Percentiles rank a stretch among this genome's conserved stretches.
Conservation (phyloP, 2,888 invertebrate genomes). For the Epinotia bilunana region DNA sequence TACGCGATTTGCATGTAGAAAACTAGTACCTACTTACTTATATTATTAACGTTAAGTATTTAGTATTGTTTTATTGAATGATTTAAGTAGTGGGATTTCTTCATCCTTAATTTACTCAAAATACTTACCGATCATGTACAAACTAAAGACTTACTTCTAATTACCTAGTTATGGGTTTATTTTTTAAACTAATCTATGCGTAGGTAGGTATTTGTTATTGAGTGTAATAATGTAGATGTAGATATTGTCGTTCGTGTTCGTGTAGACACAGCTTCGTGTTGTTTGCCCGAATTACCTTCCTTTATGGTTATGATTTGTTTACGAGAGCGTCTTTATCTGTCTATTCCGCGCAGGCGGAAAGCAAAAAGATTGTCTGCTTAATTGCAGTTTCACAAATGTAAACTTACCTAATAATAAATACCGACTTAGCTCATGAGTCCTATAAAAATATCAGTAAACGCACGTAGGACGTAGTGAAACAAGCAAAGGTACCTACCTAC, state of each 20-base stretch:
- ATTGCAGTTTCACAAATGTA: not conserved
- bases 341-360: constrained; percentile 17
- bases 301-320: constrained; percentile 34
- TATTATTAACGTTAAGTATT: too few relatives aligned
- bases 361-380: constrained; percentile 4
- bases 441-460: not conserved
- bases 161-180: too few relatives aligned
- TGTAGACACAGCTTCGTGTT: constrained; percentile 19
- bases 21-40: too few relatives aligned
- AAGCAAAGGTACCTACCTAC: not conserved
- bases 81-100: not conserved
- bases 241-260: not conserved
- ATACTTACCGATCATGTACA: too few relatives aligned
- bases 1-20: too few relatives aligned
- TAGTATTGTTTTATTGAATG: not conserved
- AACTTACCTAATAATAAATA: not conserved
- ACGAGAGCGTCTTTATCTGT: constrained; percentile 17
- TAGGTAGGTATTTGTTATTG: too few relatives aligned
- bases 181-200: too few relatives aligned
- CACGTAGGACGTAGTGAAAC: not conserved
- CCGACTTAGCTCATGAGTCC: not conserved
- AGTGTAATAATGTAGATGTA: not conserved
- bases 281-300: constrained; percentile 26
- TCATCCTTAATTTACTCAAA: too few relatives aligned
- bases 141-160: too few relatives aligned